Base-by-base conservation (phyloP, 2,797 vertebrate genomes). In the Cirrhinus mrigala region DNA sequence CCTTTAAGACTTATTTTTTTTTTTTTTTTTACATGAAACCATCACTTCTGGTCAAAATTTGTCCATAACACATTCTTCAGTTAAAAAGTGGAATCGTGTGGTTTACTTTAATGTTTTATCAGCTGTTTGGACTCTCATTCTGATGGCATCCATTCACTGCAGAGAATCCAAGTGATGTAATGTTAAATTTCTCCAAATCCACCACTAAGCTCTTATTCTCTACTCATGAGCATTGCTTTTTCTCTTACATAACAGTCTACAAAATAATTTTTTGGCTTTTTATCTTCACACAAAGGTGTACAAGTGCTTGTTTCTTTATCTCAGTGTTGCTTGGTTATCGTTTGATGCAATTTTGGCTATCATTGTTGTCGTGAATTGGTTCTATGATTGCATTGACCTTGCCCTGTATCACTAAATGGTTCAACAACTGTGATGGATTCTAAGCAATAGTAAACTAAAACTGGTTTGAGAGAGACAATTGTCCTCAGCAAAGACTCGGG, bases 341-440 rank as follows among this genome's bases (percentile, higher is more conserved):
- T 71, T 71, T 71, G 22, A 71, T 71, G 69, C 46, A 71, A 71
- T 12, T 52, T 20, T 20, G 15, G 46, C 24, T 2, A 11, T 74
- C 9, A 33, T 37, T 56, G 52, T 56, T 76, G 20, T 37, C 56
- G 24, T 78, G 56, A 24, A 60, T 10, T 27, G 54, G 14, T 46
- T 78, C 60, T 60, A 62, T 24, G 22, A 62, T 60, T 78, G 22
- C 52, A 56, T 76, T 56, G 74, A 78, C 37, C 56, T 27, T 78
- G 76, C 37, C 56, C n/a, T 27, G 4, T 46, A 27, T 60, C 22
- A 24, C 22, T 60, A 44, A 78, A 78, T 60, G 56, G 56, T 56
- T 44, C 14, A 62, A 62, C 37, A 78, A 44, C 52, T 78, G 27
- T 24, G 14, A 44, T 60, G 12, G 54, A 60, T 60, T 60, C 54